phyloP scores from a whole-genome alignment of 2,113 vertebrate genomes.

The Zapus hudsonius region DNA sequence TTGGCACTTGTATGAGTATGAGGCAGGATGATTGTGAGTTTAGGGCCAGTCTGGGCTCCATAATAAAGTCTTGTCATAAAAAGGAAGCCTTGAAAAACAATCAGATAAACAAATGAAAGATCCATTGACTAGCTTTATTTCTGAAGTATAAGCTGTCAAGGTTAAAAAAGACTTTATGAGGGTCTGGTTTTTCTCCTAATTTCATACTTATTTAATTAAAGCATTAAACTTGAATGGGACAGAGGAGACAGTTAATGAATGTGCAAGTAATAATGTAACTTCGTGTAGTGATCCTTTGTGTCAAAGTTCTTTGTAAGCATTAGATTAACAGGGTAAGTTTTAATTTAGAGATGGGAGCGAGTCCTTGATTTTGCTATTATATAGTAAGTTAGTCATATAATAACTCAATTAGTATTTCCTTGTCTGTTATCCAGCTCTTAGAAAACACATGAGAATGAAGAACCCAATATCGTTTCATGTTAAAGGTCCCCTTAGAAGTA shows the following conservation, averaged over 20 bases:
- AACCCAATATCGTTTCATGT: neutral
- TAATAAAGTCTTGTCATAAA: neutral
- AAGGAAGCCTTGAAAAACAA: no score
- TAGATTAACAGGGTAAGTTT: neutral
- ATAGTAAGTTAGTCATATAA: slow-evolving; percentile 19
- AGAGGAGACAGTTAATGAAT: neutral
- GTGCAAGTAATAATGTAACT: neutral
- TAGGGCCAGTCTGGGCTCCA: neutral
- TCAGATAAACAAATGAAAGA: no score
- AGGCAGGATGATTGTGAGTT: neutral
- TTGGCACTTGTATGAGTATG: no score
- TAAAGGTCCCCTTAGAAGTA: slow-evolving; percentile 25
- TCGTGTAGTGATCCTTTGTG: neutral
- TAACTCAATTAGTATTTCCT: slow-evolving; percentile 49
- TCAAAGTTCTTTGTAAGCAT: neutral
- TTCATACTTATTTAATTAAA: neutral
- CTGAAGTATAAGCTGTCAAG: neutral
- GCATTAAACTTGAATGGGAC: neutral
- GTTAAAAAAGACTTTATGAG: neutral
- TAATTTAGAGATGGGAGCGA: neutral
- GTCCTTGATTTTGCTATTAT: slow-evolving; percentile 27
- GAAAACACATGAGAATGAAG: slow-evolving; percentile 7
- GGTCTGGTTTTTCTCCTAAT: neutral
- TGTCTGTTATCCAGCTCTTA: slow-evolving; percentile 57
- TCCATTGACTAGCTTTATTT: slow-evolving; percentile 11